Evolutionary conservation across 1,140 invertebrate genomes (phyloP), one percentile per base, ranked within the genome.

Genomic region (Saccostrea cuccullata): DNA sequence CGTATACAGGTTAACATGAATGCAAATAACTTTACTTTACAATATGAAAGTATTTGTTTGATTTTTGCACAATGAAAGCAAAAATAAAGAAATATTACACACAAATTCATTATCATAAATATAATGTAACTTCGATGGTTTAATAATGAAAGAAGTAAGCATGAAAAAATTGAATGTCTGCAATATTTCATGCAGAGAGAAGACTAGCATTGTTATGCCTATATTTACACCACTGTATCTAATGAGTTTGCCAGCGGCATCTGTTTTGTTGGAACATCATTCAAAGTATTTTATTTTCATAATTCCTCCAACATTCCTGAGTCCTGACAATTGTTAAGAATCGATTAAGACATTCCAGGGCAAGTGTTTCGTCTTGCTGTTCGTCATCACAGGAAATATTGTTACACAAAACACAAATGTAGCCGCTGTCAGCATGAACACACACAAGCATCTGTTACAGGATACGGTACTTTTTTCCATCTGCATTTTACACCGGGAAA

Each of bases 391-490:
- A 15, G 26, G 70, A 77, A 77, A 36, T 36, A 77, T 11, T 77
- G 26, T 77, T 77, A 77, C 70, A 77, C 70, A 77, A 77, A 77
- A 77, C 70, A 77, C 60, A n/a, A 26, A 85, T 30, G 26, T 23
- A 12, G 26, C 30, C 26, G 23, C 26, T 36, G 70, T 90, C 58
- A 91, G 86, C 92, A 91, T 2, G 92, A 91, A 83, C 92, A 93
- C 83, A 90, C 87, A 84, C 92, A 93, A 56, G 91, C 89, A 64
- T 89, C 90, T 17, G 90, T 92, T 15, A 93, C 89, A 15, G 92
- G 91, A 64, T 89, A 91, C 17, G 88, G 90, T 30, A 91, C 90
- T 60, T 93, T 92, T 36, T 85, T 89, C 92, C 92, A 92, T 88
- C 89, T 89, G 85, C 92, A 92, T 56, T 88, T 88, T 60, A 90